phyloP scores from a whole-genome alignment of 2,113 vertebrate genomes.

The Lynx canadensis region DNA sequence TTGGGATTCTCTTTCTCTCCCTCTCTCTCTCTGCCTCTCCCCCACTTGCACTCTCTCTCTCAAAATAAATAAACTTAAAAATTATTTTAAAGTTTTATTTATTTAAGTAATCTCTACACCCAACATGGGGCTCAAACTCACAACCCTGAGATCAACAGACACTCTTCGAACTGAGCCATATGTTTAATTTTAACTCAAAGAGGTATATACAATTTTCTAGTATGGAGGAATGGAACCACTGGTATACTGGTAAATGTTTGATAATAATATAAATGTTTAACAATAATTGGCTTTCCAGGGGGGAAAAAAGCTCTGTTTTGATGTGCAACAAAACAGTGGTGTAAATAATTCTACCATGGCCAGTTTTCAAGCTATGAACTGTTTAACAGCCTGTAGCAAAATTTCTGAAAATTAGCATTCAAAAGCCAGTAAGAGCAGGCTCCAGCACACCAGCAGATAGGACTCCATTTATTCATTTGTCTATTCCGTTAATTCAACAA shows the following conservation, averaged over 20 bases:
- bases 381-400: not conserved
- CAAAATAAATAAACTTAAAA: too few relatives aligned
- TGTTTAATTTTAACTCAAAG: not conserved
- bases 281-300: not conserved
- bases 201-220: not conserved
- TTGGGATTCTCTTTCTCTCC: too few relatives aligned
- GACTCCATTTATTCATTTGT: constrained; percentile 9
- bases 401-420: not conserved
- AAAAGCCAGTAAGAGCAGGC: not conserved
- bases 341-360: not conserved
- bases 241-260: not conserved
- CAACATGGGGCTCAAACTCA: not conserved
- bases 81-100: not conserved
- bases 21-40: too few relatives aligned
- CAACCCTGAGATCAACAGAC: not conserved
- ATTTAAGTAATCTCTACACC: not conserved
- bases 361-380: not conserved
- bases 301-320: not conserved
- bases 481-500: not conserved
- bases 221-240: not conserved
- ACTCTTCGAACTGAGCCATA: not conserved
- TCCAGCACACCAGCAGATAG: not conserved
- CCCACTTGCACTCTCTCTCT: too few relatives aligned
- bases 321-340: not conserved
- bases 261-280: not conserved